These are phyloP conservation scores for Pteropus rufus DNA, from an alignment of 2,797 vertebrate genomes.

Conservation along the genomic window DNA sequence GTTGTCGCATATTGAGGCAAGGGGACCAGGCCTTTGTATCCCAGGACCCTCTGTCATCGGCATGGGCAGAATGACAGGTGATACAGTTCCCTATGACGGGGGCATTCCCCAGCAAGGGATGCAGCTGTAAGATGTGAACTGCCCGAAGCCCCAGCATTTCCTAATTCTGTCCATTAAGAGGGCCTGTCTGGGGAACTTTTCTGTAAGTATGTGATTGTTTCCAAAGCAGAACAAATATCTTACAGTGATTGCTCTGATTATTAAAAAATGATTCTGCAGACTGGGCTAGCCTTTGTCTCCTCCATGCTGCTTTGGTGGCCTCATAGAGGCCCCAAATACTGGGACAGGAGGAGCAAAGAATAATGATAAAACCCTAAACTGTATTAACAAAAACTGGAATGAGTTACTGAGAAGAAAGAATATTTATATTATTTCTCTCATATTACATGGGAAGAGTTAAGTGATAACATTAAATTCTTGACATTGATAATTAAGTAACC, in stretches of 20 bases:
- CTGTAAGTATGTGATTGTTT: not conserved
- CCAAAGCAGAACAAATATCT: not conserved
- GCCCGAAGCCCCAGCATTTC: not conserved
- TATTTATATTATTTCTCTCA: not conserved
- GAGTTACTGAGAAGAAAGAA: not conserved
- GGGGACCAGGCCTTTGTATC: too few species aligned
- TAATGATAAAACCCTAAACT: not conserved
- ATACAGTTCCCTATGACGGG: not conserved
- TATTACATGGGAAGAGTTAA: not conserved
- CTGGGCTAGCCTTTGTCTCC: not conserved
- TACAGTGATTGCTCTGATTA: not conserved
- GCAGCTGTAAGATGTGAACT: not conserved
- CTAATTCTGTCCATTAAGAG: not conserved
- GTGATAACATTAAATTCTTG: not conserved
- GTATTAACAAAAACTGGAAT: not conserved
- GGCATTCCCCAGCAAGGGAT: not conserved
- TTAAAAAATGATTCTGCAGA: not conserved
- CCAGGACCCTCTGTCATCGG: not conserved
- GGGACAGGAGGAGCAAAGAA: not conserved
- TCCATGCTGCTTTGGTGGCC: not conserved
- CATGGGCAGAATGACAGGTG: too few species aligned
- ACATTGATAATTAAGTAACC: not conserved
- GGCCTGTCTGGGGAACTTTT: too few species aligned
- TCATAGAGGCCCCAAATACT: not conserved
- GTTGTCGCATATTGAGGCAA: not conserved